Evolutionary conservation across 2,113 vertebrate genomes (phyloP), one percentile per base, ranked within the genome.

Genomic region (Hippoglossus stenolepis): DNA sequence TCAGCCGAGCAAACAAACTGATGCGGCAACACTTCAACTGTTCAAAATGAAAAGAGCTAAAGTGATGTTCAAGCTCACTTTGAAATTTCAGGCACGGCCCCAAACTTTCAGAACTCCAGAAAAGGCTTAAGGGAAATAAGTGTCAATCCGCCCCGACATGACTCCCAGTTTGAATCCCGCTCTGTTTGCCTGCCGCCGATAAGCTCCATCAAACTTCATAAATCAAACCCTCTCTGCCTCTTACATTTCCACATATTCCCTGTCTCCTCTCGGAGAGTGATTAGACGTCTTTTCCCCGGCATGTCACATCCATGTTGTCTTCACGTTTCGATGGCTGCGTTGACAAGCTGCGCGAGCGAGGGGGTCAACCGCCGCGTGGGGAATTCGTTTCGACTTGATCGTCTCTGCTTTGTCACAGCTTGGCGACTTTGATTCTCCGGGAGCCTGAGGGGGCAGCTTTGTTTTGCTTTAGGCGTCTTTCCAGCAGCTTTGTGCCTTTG

Each of bases 401-500:
- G 43, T 83, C 82, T 73, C 81, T 12, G 68, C 61, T 45, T 79
- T 89, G 83, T 89, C 86, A 88, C 80, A 87, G 73, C 80, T 45
- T 21, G 12, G 75, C 26, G 3, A 54, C 73, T 82, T 38, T 72
- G 62, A 80, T 69, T 79, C 60, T 72, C 7, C 18, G 38, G 69
- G 38, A 12, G 49, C 66, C 4, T n/a, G 60, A 11, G 63, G 81
- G 18, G n/a, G 17, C 1, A 47, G 57, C 24, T 82, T 38, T 53
- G 65, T 77, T 80, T 71, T 0, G 53, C 80, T 72, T 14, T 74
- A 40, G 78, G 68, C 71, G 5, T 62, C 63, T 67, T 31, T 80
- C 17, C 69, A 76, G 70, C 60, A 73, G 81, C 74, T 80, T 78
- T 75, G 73, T 84, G 70, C 60, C 78, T 77, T 84, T 74, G 51